Conservation (phyloP, 2,888 invertebrate genomes). For the Phalangium opilio region DNA sequence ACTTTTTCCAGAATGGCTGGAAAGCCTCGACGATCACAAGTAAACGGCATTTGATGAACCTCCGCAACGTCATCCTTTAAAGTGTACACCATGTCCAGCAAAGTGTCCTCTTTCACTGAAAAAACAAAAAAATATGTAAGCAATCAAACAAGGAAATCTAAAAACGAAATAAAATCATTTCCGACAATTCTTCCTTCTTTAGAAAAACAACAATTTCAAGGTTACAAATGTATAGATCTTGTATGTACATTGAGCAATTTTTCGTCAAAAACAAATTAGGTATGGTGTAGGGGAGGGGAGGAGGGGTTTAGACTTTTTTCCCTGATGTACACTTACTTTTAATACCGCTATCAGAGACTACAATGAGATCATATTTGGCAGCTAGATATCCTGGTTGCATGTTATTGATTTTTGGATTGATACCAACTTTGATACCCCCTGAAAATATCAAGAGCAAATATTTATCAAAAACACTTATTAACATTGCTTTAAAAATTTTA, state of each 20-base stretch:
- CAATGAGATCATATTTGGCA: conserved; percentile 70
- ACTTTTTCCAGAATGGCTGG: conserved; percentile 92
- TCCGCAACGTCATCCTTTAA: conserved; percentile 80
- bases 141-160: not conserved
- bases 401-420: conserved; percentile 99
- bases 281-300: too few relatives aligned
- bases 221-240: too few relatives aligned
- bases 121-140: too few relatives aligned
- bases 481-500: too few relatives aligned
- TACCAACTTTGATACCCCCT: conserved; percentile 77
- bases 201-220: too few relatives aligned
- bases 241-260: too few relatives aligned
- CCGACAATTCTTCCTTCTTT: too few relatives aligned
- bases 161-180: too few relatives aligned
- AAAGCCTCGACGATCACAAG: conserved; percentile 83
- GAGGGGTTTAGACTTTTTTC: too few relatives aligned
- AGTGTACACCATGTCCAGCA: conserved; percentile 84
- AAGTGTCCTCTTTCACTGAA: conserved; percentile 75
- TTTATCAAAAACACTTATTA: too few relatives aligned
- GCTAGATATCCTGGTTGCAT: conserved; percentile 89
- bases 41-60: conserved; percentile 95
- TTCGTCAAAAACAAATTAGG: too few relatives aligned
- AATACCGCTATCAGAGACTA: conserved; percentile 91
- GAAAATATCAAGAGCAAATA: too few relatives aligned
- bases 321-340: conserved; percentile 62